phyloP scores from a whole-genome alignment of 2,888 invertebrate species.

The Dryadula phaetusa region DNA sequence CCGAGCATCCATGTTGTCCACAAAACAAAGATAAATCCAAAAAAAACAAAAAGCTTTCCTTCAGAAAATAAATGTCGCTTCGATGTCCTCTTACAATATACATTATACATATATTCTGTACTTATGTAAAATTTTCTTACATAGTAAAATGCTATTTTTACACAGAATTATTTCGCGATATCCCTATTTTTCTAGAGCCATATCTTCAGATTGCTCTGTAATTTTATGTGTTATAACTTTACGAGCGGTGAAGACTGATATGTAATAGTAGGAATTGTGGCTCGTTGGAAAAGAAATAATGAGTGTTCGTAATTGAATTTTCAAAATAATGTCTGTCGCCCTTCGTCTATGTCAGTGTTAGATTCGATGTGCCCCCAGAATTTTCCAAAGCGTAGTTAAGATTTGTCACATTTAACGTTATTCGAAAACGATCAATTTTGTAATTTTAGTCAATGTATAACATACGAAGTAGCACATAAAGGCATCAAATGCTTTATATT shows the following conservation, averaged over 20 bases:
- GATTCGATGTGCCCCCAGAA: constrained; percentile 77
- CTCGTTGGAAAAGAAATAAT: constrained; percentile 70
- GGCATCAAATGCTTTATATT: constrained; percentile 77
- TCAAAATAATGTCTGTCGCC: constrained; percentile 61
- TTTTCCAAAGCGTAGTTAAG: constrained; percentile 74
- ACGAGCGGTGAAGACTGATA: constrained; percentile 83
- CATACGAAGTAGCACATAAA: constrained; percentile 74
- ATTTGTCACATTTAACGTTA: constrained; percentile 75
- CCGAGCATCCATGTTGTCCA: constrained; percentile 87
- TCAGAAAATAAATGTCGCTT: constrained; percentile 80
- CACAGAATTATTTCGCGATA: constrained; percentile 67
- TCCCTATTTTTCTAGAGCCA: constrained; percentile 61
- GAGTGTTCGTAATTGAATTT: constrained; percentile 68
- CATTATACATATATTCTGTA: constrained; percentile 55
- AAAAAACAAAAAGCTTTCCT: constrained; percentile 79
- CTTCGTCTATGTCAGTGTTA: constrained; percentile 79
- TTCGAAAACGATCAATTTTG: constrained; percentile 70
- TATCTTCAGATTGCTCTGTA: constrained; percentile 74
- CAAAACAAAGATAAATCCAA: constrained; percentile 84
- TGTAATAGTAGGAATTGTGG: constrained; percentile 75
- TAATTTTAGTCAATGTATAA: constrained; percentile 73
- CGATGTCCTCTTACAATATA: constrained; percentile 69
- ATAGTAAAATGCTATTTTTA: constrained; percentile 80
- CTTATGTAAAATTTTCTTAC: constrained; percentile 75
- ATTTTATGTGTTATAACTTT: constrained; percentile 74